Evolutionary conservation across 1,140 invertebrate genomes (phyloP).

Genomic region (Trigoniulus corallinus): DNA sequence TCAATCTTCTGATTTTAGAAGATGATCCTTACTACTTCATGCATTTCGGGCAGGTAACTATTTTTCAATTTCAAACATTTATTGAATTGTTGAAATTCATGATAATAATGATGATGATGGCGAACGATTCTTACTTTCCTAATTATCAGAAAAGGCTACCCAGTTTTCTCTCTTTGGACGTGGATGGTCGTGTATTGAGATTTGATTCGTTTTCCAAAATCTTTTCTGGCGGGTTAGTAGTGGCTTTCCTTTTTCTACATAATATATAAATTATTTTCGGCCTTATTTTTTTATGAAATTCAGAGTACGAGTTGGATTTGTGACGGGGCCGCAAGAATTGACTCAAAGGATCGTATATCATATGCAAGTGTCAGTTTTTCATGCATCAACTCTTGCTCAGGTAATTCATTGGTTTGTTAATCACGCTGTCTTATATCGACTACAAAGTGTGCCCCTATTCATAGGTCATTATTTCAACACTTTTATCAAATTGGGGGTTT

Average conservation of each 20-base stretch:
- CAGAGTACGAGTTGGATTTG: constrained; percentile 48
- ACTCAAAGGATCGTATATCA: constrained; percentile 44
- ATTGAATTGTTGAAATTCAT: too few relatives aligned
- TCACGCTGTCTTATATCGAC: neutral
- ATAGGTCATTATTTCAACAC: constrained; percentile 42
- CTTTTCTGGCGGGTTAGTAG: constrained; percentile 30
- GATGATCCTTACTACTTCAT: constrained; percentile 68
- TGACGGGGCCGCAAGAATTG: constrained; percentile 45
- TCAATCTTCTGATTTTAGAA: constrained; percentile 59
- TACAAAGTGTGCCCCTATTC: too few relatives aligned
- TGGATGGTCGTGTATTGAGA: constrained; percentile 53
- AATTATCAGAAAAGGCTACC: constrained; percentile 33
- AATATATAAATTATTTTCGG: neutral
- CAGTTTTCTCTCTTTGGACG: constrained; percentile 55
- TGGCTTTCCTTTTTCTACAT: neutral
- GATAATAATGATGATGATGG: too few relatives aligned
- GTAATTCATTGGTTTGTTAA: constrained; percentile 23
- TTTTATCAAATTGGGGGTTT: constrained; percentile 41
- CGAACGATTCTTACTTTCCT: constrained; percentile 11
- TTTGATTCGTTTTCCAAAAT: constrained; percentile 68
- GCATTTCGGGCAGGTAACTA: constrained; percentile 38
- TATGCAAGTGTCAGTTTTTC: constrained; percentile 50
- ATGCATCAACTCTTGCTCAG: constrained; percentile 54
- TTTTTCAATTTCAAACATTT: constrained; percentile 1
- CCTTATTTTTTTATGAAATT: constrained; percentile 29